These are phyloP conservation scores for Thecophora atra DNA, from an alignment of 2,888 invertebrate genomes.

Conservation along the genomic window DNA sequence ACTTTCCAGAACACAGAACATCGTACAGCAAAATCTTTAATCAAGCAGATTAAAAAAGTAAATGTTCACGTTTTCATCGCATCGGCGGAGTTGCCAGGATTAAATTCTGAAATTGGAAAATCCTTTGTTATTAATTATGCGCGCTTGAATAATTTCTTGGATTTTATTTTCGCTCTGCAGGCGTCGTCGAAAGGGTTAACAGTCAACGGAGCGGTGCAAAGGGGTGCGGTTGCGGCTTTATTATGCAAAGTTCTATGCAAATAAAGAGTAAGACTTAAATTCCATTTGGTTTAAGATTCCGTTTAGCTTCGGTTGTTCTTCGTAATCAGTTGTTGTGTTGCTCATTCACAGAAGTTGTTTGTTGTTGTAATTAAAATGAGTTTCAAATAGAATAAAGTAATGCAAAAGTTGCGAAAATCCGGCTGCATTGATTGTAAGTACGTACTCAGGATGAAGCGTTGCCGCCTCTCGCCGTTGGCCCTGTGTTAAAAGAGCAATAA, in stretches of 20 bases:
- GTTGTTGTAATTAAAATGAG: constrained; percentile 55
- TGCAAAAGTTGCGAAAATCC: constrained; percentile 31
- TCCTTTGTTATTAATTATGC: constrained; percentile 52
- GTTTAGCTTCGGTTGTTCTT: constrained; percentile 8
- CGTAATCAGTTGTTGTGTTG: constrained; percentile 53
- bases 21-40: constrained; percentile 38
- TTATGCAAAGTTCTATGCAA: constrained; percentile 37
- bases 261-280: constrained; percentile 26
- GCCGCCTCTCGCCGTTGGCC: constrained; percentile 7
- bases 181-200: constrained; percentile 8
- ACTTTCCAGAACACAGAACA: not conserved
- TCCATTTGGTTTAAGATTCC: constrained; percentile 2
- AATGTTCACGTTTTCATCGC: not conserved
- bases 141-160: constrained; percentile 50
- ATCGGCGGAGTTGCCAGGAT: constrained; percentile 40
- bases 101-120: constrained; percentile 48
- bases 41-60: constrained; percentile 42
- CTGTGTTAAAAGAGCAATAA: not conserved
- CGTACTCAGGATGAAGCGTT: constrained; percentile 25
- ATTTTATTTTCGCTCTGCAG: constrained; percentile 37
- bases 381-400: constrained; percentile 52
- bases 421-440: constrained; percentile 21
- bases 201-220: not conserved
- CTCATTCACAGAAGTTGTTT: constrained; percentile 49
- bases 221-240: not conserved